Percentiles rank a stretch among this genome's conserved stretches.
Conservation (phyloP, 2,797 vertebrate species). For the Enteromius fasciolatus region DNA sequence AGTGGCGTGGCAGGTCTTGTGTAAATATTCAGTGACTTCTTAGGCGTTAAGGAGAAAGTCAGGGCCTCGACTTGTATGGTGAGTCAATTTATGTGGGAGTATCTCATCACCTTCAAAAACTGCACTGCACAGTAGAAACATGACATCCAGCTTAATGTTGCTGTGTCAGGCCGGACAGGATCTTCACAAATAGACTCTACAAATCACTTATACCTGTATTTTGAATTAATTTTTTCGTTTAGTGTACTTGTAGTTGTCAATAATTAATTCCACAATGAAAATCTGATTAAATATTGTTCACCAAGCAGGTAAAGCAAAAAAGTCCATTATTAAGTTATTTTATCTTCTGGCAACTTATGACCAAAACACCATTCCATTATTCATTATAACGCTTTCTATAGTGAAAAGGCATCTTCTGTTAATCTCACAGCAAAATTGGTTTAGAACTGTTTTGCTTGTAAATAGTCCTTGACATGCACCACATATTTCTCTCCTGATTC, state of each 20-base stretch:
- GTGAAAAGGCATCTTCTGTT: neutral
- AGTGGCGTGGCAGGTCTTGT: constrained; percentile 54
- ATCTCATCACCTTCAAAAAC: constrained; percentile 71
- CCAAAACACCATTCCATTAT: neutral
- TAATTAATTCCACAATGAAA: neutral
- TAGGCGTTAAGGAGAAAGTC: constrained; percentile 45
- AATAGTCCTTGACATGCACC: neutral
- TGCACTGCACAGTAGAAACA: constrained; percentile 48
- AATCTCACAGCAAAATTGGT: neutral
- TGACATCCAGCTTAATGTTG: neutral
- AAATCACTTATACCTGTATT: neutral
- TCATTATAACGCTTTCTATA: neutral
- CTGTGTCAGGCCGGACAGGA: neutral
- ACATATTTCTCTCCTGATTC: neutral
- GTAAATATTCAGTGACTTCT: constrained; percentile 55
- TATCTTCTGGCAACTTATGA: neutral
- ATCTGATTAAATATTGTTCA: neutral
- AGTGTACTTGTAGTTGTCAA: neutral
- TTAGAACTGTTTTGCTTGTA: neutral
- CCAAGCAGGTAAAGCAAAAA: neutral
- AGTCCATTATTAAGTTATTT: neutral
- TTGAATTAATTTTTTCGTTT: neutral
- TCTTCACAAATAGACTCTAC: constrained; percentile 1
- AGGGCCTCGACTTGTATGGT: constrained; percentile 67
- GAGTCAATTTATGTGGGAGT: constrained; percentile 69